Conservation (phyloP, 1,140 invertebrate genomes). For the Gonioctena quinquepunctata region DNA sequence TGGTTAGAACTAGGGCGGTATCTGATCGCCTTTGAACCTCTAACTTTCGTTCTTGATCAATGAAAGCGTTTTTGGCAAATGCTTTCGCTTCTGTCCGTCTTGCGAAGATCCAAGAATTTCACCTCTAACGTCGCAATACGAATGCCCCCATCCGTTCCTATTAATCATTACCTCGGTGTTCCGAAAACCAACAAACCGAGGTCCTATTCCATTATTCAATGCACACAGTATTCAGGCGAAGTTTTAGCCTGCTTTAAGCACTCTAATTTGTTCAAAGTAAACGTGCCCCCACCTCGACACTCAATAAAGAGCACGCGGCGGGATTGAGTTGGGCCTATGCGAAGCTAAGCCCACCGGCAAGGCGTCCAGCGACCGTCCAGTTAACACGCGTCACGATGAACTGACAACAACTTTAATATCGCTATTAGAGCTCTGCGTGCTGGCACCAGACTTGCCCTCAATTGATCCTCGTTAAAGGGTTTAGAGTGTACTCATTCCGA, state of each 20-base stretch:
- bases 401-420: slow-evolving; percentile 78
- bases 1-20: slow-evolving; percentile 85
- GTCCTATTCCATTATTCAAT: slow-evolving; percentile 81
- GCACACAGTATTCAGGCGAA: slow-evolving; percentile 73
- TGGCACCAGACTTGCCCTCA: slow-evolving; percentile 92
- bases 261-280: slow-evolving; percentile 85
- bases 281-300: slow-evolving; percentile 68
- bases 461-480: slow-evolving; percentile 85
- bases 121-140: slow-evolving; percentile 76
- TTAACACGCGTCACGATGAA: slow-evolving; percentile 45
- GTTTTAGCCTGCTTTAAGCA: slow-evolving; percentile 75
- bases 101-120: slow-evolving; percentile 74
- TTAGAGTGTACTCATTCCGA: slow-evolving; percentile 90
- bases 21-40: slow-evolving; percentile 77
- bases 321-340: slow-evolving; percentile 39
- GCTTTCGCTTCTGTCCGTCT: slow-evolving; percentile 60
- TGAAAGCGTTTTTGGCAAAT: slow-evolving; percentile 75
- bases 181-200: slow-evolving; percentile 74
- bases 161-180: slow-evolving; percentile 80
- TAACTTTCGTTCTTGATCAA: slow-evolving; percentile 64
- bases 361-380: slow-evolving; percentile 28
- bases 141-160: slow-evolving; percentile 75
- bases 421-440: slow-evolving; percentile 83
- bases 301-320: slow-evolving; percentile 17
- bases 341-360: slow-evolving; percentile 40